phyloP scores from a whole-genome alignment of 2,888 invertebrate species.

The Drosophila mimetica region DNA sequence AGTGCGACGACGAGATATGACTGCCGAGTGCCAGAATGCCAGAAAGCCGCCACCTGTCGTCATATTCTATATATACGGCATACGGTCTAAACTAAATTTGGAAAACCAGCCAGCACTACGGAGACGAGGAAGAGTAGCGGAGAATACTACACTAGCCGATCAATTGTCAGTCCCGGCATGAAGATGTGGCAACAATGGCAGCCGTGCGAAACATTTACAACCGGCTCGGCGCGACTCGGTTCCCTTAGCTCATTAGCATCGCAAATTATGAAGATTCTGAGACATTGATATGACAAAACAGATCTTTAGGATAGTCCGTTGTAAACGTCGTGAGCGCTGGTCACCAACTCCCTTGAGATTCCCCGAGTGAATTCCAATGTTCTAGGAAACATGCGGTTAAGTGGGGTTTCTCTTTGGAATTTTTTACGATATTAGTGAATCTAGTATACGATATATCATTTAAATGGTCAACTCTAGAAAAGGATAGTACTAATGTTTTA shows the following conservation, averaged over 20 bases:
- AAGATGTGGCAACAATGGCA: constrained; percentile 36
- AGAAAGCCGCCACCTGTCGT: no score
- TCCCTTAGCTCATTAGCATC: constrained; percentile 33
- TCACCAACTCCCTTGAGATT: constrained; percentile 1
- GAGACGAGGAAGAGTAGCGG: constrained; percentile 24
- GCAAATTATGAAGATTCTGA: constrained; percentile 39
- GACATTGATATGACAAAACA: constrained; percentile 35
- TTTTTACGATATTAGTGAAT: background rate
- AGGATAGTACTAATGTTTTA: no score
- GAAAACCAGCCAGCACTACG: constrained; percentile 6
- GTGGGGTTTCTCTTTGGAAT: no score
- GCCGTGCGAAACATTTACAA: constrained; percentile 32
- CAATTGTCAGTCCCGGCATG: constrained; percentile 36
- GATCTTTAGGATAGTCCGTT: constrained; percentile 26
- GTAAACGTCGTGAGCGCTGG: constrained; percentile 1
- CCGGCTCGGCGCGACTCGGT: background rate
- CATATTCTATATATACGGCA: constrained; percentile 55
- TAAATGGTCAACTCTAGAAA: no score
- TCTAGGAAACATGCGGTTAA: background rate
- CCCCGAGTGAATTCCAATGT: background rate
- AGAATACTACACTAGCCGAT: constrained; percentile 11
- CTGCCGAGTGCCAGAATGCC: constrained; percentile 51
- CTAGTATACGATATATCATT: no score
- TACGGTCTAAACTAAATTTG: constrained; percentile 17
- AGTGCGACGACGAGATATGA: constrained; percentile 55